phyloP scores from a whole-genome alignment of 2,797 vertebrate genomes.

The Falco biarmicus region DNA sequence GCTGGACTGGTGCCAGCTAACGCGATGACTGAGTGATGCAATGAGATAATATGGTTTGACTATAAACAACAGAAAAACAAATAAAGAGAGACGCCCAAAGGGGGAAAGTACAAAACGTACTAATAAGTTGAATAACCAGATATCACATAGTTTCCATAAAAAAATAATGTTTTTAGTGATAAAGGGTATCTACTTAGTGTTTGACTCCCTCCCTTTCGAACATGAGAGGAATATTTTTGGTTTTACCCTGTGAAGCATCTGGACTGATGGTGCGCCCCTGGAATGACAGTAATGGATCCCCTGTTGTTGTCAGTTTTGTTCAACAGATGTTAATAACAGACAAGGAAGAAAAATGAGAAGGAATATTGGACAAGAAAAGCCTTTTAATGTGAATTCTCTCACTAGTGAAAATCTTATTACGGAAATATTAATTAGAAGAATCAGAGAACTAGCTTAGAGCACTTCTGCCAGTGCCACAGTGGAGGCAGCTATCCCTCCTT shows the following conservation, averaged over 20 bases:
- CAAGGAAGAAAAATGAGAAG: slow-evolving; percentile 53
- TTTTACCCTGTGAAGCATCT: background rate
- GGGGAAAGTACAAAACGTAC: background rate
- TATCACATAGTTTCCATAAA: background rate
- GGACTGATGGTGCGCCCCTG: background rate
- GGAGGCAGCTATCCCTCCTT: background rate
- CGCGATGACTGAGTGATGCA: background rate
- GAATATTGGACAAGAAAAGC: slow-evolving; percentile 1
- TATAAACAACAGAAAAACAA: slow-evolving; percentile 20
- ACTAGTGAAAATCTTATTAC: background rate
- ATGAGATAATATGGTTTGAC: background rate
- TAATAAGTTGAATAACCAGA: background rate
- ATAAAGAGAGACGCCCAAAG: background rate
- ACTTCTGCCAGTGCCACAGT: background rate
- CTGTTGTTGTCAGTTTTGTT: slow-evolving; percentile 44
- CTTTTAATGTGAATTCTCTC: background rate
- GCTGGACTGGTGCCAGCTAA: slow-evolving; percentile 16
- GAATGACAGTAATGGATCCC: background rate
- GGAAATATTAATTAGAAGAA: slow-evolving; percentile 18
- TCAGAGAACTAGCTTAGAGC: background rate
- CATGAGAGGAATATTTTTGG: background rate
- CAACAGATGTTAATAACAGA: slow-evolving; percentile 59
- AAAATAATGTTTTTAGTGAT: background rate
- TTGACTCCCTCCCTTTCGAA: background rate
- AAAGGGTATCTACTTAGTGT: background rate